Conservation (phyloP, 1,140 invertebrate genomes). For the Globodera ellingtonae region DNA sequence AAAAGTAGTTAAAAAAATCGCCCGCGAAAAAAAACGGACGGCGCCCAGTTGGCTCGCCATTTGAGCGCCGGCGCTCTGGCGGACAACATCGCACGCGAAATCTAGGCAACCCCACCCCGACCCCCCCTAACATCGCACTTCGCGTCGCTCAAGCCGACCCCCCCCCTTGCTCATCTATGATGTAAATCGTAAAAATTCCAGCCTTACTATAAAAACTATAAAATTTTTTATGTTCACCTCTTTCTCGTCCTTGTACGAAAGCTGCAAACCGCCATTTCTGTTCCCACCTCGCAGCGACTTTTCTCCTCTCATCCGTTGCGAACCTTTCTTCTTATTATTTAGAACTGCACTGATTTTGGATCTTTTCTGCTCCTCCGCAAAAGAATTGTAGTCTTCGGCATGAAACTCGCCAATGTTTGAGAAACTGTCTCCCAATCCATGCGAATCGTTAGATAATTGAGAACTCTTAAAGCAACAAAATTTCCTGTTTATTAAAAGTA, state of each 20-base stretch:
- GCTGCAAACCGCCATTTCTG: not conserved
- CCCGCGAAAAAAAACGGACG: no score
- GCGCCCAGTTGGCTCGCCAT: no score
- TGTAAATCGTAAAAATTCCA: no score
- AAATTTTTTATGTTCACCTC: not conserved
- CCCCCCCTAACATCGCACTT: no score
- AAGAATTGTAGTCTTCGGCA: slow-evolving; percentile 49
- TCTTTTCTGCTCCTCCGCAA: slow-evolving; percentile 26
- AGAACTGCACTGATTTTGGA: not conserved
- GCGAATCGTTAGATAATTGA: not conserved
- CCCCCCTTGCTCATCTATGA: no score
- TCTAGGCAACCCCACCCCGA: no score
- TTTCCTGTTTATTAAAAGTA: not conserved
- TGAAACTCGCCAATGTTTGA: slow-evolving; percentile 61
- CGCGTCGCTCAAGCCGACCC: no score
- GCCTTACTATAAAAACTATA: no score
- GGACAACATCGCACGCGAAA: no score
- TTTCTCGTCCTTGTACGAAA: not conserved
- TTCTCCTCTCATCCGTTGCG: slow-evolving; percentile 7
- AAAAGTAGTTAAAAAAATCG: no score
- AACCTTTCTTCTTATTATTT: slow-evolving; percentile 9
- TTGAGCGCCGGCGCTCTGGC: no score
- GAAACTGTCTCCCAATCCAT: slow-evolving; percentile 42
- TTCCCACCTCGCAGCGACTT: not conserved
- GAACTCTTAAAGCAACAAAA: not conserved